These are phyloP conservation scores for Sebastes itinus DNA, from an alignment of 2,797 vertebrate species.

Conservation along the genomic window DNA sequence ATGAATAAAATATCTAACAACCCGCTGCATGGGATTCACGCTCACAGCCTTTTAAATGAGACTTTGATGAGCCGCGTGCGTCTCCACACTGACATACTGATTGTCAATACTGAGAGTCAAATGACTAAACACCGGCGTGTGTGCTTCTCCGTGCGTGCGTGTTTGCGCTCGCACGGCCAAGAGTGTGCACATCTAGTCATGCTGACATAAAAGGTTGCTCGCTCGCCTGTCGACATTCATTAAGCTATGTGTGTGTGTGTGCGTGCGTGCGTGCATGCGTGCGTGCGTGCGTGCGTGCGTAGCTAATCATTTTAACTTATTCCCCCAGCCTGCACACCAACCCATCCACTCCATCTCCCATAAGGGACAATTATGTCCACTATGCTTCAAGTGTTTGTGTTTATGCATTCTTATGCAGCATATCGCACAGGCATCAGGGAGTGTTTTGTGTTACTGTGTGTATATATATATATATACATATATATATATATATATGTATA, in stretches of 20 bases:
- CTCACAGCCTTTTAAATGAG: conserved; percentile 24
- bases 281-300: not conserved
- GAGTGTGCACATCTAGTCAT: not conserved
- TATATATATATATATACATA: not conserved
- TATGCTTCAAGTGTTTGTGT: not conserved
- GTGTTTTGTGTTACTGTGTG: not conserved
- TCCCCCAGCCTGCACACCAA: not conserved
- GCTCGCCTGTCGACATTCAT: conserved; percentile 15
- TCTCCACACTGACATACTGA: conserved; percentile 9
- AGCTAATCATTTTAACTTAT: conserved; percentile 22
- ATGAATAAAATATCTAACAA: conserved; percentile 3
- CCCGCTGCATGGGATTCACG: conserved; percentile 1
- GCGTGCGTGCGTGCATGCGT: not conserved
- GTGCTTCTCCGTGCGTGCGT: not conserved
- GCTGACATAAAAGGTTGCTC: conserved; percentile 17
- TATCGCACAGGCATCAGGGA: not conserved
- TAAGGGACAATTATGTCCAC: conserved; percentile 31
- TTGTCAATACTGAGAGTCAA: conserved; percentile 10
- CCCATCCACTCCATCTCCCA: conserved; percentile 19
- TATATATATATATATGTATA: not conserved
- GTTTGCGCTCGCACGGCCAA: not conserved
- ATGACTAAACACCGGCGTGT: not conserved
- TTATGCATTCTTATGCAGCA: not conserved
- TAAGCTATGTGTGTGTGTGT: not conserved
- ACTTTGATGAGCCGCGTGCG: conserved; percentile 10